A percentile compares a stretch with the other conserved stretches of the same genome.
These are phyloP conservation scores for Lithophane semibrunnea DNA, from an alignment of 2,888 invertebrate genomes.

Conservation along the genomic window DNA sequence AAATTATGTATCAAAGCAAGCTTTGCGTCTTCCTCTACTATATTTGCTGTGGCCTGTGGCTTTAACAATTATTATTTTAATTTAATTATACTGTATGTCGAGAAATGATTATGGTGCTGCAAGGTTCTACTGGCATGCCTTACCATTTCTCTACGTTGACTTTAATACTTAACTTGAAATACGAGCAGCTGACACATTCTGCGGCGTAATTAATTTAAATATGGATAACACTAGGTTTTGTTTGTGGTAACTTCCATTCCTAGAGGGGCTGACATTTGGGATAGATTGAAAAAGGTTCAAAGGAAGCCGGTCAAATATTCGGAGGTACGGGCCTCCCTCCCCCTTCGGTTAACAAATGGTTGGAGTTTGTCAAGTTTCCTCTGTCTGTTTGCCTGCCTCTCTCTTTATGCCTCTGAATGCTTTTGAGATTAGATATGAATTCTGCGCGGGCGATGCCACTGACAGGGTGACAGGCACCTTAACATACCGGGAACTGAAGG, in stretches of 20 bases:
- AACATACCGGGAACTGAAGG: too few relatives aligned
- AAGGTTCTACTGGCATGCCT: constrained; percentile 10
- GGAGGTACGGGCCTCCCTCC: background rate
- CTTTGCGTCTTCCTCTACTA: background rate
- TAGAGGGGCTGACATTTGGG: background rate
- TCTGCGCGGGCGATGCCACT: constrained; percentile 17
- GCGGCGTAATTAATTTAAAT: background rate
- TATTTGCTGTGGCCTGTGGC: background rate
- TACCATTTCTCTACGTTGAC: constrained; percentile 9
- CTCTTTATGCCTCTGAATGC: too few relatives aligned
- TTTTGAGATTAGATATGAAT: constrained; percentile 26
- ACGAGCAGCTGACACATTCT: constrained; percentile 21
- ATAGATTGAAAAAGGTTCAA: background rate
- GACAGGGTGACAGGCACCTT: background rate
- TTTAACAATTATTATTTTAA: background rate
- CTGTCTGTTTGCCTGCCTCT: too few relatives aligned
- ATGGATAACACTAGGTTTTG: background rate
- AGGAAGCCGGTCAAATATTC: background rate
- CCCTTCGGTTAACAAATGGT: background rate
- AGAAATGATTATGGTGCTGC: constrained; percentile 2
- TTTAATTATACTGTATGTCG: background rate
- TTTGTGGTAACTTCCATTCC: background rate
- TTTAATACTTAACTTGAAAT: constrained; percentile 12
- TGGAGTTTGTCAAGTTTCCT: background rate
- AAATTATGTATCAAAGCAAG: background rate